Base-by-base conservation (phyloP, 1,140 invertebrate species). In the Trigoniulus corallinus region DNA sequence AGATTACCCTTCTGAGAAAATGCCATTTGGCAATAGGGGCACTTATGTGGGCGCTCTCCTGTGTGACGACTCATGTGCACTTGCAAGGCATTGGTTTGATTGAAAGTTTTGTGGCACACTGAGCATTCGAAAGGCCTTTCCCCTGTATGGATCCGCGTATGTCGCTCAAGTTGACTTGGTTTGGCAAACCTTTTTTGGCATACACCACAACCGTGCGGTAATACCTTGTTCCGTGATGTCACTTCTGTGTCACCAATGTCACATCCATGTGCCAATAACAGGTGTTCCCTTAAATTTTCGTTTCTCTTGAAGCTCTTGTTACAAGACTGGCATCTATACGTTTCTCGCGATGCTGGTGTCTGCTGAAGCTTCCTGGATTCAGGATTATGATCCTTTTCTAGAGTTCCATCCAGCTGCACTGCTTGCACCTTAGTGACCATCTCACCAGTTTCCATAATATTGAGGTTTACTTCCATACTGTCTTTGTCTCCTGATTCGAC, bases 161-260 rank as follows among this genome's bases (percentile, higher is more conserved):
- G 70, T 64, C 29, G 70, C 49, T 79, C 75, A 53, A 96, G 68
- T 64, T 95, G 89, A 59, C 84, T 84, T 44, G 84, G 81, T 68
- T 89, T 88, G 47, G 77, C 81, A 67, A 96, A 96, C 50, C 80
- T 79, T 69, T 93, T 95, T 50, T 82, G 79, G 68, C 92, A 97
- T 56, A 93, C 81, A 43, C 73, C 75, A 64, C 92, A 97, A 23
- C 82, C 76, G 58, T 55, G 53, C 45, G 64, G 59, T 15, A 57
- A 56, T 15, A 51, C 57, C 24, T 57, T 42, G 20, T 45, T 18
- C 10, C 13, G 22, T 25, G 39, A 39, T 24, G 51, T 27, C 1
- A 20, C 46, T 48, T 65, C 64, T 1, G 56, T 59, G 13, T 50
- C 23, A 7, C 29, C 29, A 34, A 15, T 15, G 7, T 34, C 29